Evolutionary conservation across 2,113 vertebrate species (phyloP).

Genomic region (Pyrgilauda ruficollis): DNA sequence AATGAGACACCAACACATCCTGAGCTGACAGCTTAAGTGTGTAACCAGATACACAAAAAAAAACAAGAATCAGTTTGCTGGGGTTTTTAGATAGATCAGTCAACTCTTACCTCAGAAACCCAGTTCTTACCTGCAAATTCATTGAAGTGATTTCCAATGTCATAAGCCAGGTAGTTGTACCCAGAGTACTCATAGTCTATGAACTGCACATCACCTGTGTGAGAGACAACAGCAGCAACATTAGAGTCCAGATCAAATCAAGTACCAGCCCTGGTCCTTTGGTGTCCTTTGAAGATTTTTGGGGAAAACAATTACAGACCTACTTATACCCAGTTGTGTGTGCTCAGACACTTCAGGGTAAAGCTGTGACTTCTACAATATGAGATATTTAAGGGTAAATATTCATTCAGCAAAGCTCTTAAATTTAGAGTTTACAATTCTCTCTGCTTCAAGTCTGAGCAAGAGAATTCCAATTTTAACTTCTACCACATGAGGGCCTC

Average conservation of each 20-base stretch:
- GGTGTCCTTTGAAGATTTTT: slow-evolving; percentile 9
- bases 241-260: slow-evolving; percentile 23
- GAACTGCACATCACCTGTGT: slow-evolving; percentile 91
- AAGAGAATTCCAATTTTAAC: slow-evolving; percentile 15
- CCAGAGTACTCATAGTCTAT: slow-evolving; percentile 99
- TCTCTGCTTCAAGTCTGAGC: background rate
- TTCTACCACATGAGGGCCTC: slow-evolving; percentile 72
- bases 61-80: background rate
- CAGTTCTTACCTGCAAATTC: slow-evolving; percentile 92
- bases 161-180: slow-evolving; percentile 98
- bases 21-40: background rate
- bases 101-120: background rate
- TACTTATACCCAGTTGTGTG: slow-evolving; percentile 31
- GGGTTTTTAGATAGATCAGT: background rate
- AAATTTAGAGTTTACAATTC: background rate
- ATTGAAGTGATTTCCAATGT: slow-evolving; percentile 99
- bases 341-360: slow-evolving; percentile 56
- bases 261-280: slow-evolving; percentile 25
- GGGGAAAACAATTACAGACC: background rate
- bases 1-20: background rate
- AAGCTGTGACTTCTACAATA: slow-evolving; percentile 52
- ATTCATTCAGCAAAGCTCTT: background rate
- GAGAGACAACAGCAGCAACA: slow-evolving; percentile 77
- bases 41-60: background rate
- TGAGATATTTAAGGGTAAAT: background rate